Base-by-base conservation (phyloP, 1,140 invertebrate genomes). In the Lucilia sericata region DNA sequence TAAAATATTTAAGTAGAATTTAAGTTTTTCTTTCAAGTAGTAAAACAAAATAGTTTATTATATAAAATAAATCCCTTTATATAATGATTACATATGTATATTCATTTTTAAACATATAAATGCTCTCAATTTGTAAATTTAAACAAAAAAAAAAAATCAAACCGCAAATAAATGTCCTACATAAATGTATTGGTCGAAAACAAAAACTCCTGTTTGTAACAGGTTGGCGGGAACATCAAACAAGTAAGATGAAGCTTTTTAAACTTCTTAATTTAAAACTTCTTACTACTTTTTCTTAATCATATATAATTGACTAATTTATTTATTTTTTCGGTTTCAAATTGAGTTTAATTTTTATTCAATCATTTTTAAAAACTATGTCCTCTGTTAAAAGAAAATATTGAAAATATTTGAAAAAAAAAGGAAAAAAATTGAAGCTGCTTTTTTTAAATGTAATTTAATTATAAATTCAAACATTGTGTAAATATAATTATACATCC, bases 211-310 rank as follows among this genome's bases (percentile, higher is more conserved):
- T 84, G 19, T 49, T 12, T 55, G 42, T 12, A n/a, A 84, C 91
- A 95, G 95, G 94, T 92, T 94, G 93, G 91, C 94, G 94, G 91
- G 95, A 96, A 88, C 92, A 94, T 86, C 95, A 95, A 87, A 93
- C 94, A 91, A 96, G 95, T 96, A 94, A 95, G 95, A 82, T 25
- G 42, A 80, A 70, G 17, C 19, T 36, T 70, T 82, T 25, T 42
- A n/a, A 42, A 19, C 2, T 60, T 17, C 2, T 12, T 70, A 70
- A 19, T 21, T 21, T 60, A 0, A n/a, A 8, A 25, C 65, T 25
- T 10, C 12, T 8, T 25, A 21, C 42, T 55, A 55, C 42, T 42
- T 42, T 42, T 42, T 42, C 42, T 42, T 1, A 42, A 8, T 42
- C 42, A 42, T 42, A n/a, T n/a, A n/a, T n/a, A n/a, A n/a, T n/a